Base-by-base conservation (phyloP, 2,888 invertebrate species). In the Lepidocyrtinus sp. region DNA sequence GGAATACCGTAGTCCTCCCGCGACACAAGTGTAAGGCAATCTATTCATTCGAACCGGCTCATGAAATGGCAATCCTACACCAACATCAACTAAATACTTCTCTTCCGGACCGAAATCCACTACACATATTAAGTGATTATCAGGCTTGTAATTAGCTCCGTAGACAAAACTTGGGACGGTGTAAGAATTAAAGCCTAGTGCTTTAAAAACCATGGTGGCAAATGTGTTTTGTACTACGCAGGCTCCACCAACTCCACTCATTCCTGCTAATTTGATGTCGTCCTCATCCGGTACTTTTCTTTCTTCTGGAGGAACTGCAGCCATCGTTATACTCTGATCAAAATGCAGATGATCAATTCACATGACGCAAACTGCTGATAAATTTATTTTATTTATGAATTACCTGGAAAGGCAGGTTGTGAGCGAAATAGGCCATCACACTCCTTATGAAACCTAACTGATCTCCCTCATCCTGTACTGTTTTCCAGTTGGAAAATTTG, bases 211-310 rank as follows among this genome's bases (percentile, higher is more conserved):
- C 1, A 77, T 17, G 19, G 76, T 50, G 1, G 84, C 15, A 36
- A 83, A 83, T 9, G 63, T 19, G 69, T 85, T 85, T 27, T 82
- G 76, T n/a, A 80, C 82, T 2, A 83, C 78, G 73, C 85, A 85
- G 46, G 81, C 71, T 15, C 85, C 85, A 7, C 84, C 83, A 15
- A 26, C 65, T 15, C 85, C 85, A 46, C 21, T 63, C 2, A 81
- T 59, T 36, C 75, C 73, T 0, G 76, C 64, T 3, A 70, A 27
- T 25, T 80, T 62, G 0, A 83, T 59, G 2, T 77, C 76, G 15
- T 71, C 24, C 0, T 72, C 59, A 2, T 26, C 59, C 12, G 82
- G 82, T 12, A 71, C 64, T 2, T 25, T 26, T 21, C 83, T 61
- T n/a, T 75, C 36, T 7, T 75, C 76, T 7, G 80, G 71, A 17